These are phyloP conservation scores for Limnephilus marmoratus DNA, from an alignment of 2,888 invertebrate genomes.

Conservation along the genomic window DNA sequence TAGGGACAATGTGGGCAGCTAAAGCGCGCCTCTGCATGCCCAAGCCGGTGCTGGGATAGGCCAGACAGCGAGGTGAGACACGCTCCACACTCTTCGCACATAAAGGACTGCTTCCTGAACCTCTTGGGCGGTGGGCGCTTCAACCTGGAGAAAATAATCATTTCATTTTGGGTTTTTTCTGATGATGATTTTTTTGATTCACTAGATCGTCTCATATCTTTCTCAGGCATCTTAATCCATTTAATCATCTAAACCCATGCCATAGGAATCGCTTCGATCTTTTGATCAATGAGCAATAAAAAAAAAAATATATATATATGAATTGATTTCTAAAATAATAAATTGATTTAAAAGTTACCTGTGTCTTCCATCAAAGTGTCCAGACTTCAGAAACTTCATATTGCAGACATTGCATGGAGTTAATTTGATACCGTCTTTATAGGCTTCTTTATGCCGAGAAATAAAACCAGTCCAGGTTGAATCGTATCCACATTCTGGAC, in stretches of 20 bases:
- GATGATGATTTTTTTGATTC: too few relatives aligned
- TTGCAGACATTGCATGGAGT: conserved; percentile 60
- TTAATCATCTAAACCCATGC: too few relatives aligned
- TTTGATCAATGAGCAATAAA: too few relatives aligned
- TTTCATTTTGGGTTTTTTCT: background rate
- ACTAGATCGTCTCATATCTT: too few relatives aligned
- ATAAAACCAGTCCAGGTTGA: conserved; percentile 61
- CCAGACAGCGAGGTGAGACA: conserved; percentile 63
- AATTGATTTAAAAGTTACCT: conserved; percentile 42
- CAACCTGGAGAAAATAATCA: conserved; percentile 44
- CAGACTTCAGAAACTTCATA: conserved; percentile 62
- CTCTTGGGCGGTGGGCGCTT: conserved; percentile 59
- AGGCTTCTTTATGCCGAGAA: conserved; percentile 58
- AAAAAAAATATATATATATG: too few relatives aligned
- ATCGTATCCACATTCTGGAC: conserved; percentile 60
- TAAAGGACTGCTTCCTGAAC: conserved; percentile 43
- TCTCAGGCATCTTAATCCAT: too few relatives aligned
- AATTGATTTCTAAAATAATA: background rate
- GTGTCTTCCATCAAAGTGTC: conserved; percentile 64
- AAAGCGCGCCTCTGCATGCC: conserved; percentile 54
- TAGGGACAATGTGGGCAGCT: conserved; percentile 60
- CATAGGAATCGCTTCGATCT: too few relatives aligned
- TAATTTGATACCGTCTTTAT: conserved; percentile 45
- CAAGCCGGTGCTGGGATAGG: conserved; percentile 56
- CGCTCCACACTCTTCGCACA: conserved; percentile 62